Conservation (phyloP, 2,113 vertebrate species). For the Platichthys stellatus region DNA sequence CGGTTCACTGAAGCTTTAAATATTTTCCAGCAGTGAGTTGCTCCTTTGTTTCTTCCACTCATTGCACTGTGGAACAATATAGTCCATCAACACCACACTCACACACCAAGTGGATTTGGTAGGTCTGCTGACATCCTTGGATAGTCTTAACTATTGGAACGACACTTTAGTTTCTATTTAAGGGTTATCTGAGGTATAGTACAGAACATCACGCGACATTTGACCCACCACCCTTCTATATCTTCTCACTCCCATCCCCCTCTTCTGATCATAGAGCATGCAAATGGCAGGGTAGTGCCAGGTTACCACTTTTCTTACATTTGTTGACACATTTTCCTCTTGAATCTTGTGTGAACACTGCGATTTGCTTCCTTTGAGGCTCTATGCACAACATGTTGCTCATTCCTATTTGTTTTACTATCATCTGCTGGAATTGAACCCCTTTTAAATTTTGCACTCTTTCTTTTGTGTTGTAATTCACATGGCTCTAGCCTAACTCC, state of each 20-base stretch:
- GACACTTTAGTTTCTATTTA: neutral
- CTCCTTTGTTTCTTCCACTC: neutral
- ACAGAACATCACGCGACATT: constrained; percentile 28
- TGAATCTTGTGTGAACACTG: neutral
- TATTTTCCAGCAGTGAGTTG: constrained; percentile 9
- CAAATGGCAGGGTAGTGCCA: neutral
- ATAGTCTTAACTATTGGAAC: neutral
- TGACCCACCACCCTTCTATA: constrained; percentile 30
- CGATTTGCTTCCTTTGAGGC: neutral
- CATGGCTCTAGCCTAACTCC: constrained; percentile 13
- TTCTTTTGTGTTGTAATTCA: constrained; percentile 12
- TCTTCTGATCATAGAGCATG: neutral
- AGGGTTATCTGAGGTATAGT: constrained; percentile 1
- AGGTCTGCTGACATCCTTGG: neutral
- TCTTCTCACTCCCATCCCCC: constrained; percentile 39
- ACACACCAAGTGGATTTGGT: neutral
- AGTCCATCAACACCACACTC: constrained; percentile 6
- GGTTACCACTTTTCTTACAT: neutral
- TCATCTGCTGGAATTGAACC: neutral
- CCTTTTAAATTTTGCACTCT: neutral
- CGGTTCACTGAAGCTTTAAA: neutral
- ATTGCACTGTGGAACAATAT: neutral
- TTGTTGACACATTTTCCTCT: neutral
- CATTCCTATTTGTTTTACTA: neutral
- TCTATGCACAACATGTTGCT: neutral